Conservation (phyloP, 2,888 invertebrate species). For the Pteria penguin region DNA sequence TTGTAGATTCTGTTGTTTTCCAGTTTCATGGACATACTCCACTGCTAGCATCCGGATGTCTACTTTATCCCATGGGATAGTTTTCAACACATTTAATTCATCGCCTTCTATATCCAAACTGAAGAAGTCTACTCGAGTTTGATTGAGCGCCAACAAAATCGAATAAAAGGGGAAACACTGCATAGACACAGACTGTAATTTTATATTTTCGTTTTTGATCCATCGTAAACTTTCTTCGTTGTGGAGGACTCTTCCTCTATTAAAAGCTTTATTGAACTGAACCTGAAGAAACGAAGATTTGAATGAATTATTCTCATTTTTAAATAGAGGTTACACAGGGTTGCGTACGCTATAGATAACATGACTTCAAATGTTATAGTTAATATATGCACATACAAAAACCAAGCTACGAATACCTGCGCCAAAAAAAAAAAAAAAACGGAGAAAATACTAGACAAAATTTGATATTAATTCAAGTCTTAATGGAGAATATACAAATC, state of each 20-base stretch:
- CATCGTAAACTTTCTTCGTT: conserved; percentile 43
- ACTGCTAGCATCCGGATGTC: conserved; percentile 80
- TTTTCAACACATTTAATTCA: conserved; percentile 83
- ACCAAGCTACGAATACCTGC: no score
- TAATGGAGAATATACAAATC: no score
- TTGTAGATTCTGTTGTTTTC: conserved; percentile 36
- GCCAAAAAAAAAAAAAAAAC: no score
- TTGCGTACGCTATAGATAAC: no score
- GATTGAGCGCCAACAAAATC: conserved; percentile 88
- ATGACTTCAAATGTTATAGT: no score
- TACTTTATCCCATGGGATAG: conserved; percentile 83
- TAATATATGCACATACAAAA: no score
- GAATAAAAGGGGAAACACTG: conserved; percentile 93
- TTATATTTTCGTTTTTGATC: conserved; percentile 45
- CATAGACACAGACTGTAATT: conserved; percentile 80
- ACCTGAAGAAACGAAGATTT: no score
- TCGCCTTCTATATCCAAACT: conserved; percentile 84
- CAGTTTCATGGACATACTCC: conserved; percentile 58
- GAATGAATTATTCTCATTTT: no score
- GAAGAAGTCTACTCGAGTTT: conserved; percentile 86
- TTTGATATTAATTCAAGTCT: no score
- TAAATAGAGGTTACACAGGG: no score
- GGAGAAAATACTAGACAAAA: no score
- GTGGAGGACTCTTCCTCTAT: conserved; percentile 51
- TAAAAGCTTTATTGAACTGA: conserved; percentile 59